Evolutionary conservation across 2,797 vertebrate species (phyloP).

Genomic region (Characodon lateralis): DNA sequence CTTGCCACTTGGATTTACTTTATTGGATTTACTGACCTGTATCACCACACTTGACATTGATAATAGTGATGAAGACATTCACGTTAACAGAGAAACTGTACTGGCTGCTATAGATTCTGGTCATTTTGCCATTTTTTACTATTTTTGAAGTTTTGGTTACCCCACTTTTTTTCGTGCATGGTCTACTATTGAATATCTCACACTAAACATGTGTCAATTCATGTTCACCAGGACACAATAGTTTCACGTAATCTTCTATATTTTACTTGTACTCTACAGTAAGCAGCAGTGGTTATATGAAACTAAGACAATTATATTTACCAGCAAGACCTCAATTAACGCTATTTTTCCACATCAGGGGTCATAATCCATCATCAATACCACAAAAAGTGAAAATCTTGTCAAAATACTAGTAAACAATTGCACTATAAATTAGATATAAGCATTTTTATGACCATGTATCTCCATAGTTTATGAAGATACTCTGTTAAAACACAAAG

Average conservation of each 20-base stretch:
- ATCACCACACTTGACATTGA: neutral
- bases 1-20: neutral
- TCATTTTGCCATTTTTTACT: neutral
- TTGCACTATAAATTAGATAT: no score
- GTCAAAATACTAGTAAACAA: neutral
- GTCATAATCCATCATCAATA: neutral
- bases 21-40: neutral
- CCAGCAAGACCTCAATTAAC: neutral
- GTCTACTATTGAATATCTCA: neutral
- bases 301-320: neutral
- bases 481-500: no score
- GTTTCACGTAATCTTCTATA: neutral
- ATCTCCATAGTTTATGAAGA: no score
- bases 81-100: neutral
- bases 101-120: neutral
- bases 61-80: neutral
- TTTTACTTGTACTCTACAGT: neutral
- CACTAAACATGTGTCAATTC: neutral
- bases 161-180: neutral
- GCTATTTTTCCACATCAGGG: neutral
- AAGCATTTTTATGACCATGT: no score
- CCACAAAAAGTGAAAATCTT: neutral
- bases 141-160: no score
- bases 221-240: neutral
- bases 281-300: neutral